These are phyloP conservation scores for Lamprologus callipterus DNA, from an alignment of 2,113 vertebrate genomes.

Conservation along the genomic window DNA sequence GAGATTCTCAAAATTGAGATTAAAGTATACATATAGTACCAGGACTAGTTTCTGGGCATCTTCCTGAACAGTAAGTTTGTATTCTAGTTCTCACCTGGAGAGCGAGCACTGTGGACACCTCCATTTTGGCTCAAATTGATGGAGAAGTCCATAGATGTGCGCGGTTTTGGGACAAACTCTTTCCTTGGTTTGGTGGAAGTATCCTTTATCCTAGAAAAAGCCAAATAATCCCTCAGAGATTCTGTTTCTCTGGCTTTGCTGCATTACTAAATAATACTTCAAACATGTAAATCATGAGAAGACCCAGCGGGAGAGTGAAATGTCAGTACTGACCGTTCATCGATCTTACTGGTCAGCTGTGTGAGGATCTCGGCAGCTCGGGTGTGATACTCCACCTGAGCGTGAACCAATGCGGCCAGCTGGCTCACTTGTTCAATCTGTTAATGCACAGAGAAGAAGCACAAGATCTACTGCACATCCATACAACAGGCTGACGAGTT, in stretches of 20 bases:
- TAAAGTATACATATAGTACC: neutral
- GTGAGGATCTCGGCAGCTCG: conserved; percentile 90
- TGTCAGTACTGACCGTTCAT: conserved; percentile 77
- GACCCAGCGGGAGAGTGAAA: neutral
- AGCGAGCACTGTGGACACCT: conserved; percentile 83
- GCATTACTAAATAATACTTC: neutral
- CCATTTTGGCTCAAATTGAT: conserved; percentile 88
- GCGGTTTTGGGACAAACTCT: conserved; percentile 87
- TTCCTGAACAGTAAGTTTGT: neutral
- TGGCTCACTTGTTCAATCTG: conserved; percentile 99
- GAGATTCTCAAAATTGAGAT: neutral
- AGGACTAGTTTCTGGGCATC: neutral
- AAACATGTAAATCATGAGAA: neutral
- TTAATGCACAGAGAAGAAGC: neutral
- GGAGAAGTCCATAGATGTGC: conserved; percentile 85
- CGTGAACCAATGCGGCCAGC: conserved; percentile 89
- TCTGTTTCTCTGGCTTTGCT: neutral
- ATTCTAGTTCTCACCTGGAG: conserved; percentile 75
- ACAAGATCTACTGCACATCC: neutral
- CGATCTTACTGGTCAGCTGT: conserved; percentile 86
- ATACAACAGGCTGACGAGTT: neutral
- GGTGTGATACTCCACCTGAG: conserved; percentile 94
- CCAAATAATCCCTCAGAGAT: neutral
- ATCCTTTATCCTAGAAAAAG: conserved; percentile 83
- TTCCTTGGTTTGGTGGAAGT: conserved; percentile 82